A percentile compares a stretch with the other conserved stretches of the same genome.
phyloP scores from a whole-genome alignment of 37 sponge, comb jelly and placozoan species.

The Crambe crambe region DNA sequence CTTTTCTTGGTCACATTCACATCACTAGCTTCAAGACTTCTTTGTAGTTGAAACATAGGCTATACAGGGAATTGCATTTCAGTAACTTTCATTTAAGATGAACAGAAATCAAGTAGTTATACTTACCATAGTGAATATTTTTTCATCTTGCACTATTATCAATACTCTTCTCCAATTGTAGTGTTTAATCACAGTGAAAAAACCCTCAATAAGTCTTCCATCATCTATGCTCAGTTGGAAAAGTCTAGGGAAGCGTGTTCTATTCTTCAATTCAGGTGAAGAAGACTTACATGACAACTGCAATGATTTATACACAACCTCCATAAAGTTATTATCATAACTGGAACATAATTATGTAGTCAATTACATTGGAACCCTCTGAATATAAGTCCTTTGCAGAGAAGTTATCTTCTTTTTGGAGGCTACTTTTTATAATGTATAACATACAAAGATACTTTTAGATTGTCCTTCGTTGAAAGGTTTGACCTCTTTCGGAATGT shows the following conservation, averaged over 20 bases:
- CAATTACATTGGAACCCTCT: too few relatives aligned
- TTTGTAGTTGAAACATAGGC: not conserved
- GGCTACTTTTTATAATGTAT: too few relatives aligned
- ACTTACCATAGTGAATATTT: slow-evolving; percentile 22
- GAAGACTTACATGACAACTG: slow-evolving; percentile 40
- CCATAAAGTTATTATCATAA: too few relatives aligned
- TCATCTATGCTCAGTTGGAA: slow-evolving; percentile 31
- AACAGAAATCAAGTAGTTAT: not conserved
- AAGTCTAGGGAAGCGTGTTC: not conserved
- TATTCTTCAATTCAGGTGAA: not conserved
- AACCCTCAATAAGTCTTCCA: not conserved
- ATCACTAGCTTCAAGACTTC: not conserved
- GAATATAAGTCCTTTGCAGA: too few relatives aligned
- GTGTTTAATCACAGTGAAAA: not conserved
- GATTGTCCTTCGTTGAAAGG: too few relatives aligned
- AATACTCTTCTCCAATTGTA: slow-evolving; percentile 23
- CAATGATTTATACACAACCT: too few relatives aligned
- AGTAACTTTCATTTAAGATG: not conserved
- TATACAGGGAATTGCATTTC: not conserved
- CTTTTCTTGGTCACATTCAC: not conserved
- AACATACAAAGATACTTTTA: too few relatives aligned
- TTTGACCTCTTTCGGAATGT: too few relatives aligned
- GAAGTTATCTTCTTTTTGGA: too few relatives aligned
- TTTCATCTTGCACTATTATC: slow-evolving; percentile 31
- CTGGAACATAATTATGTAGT: too few relatives aligned